Evolutionary conservation across 1,140 invertebrate genomes (phyloP).

Genomic region (Alviniconcha marisindica): DNA sequence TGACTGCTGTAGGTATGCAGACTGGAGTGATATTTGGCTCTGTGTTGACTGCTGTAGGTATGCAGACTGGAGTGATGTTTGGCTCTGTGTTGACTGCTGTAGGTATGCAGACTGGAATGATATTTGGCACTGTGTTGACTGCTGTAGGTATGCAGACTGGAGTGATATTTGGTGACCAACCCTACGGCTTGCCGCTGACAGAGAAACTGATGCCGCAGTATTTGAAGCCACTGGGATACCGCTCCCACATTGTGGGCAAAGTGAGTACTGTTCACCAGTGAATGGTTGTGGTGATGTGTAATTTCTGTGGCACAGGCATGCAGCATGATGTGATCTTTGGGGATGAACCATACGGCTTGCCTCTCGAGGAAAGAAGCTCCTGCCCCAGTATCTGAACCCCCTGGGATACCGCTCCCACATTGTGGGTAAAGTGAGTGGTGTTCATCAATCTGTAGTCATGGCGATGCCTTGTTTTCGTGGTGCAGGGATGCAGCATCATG

Average conservation of each 20-base stretch:
- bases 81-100: too few species aligned
- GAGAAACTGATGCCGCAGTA: constrained; percentile 75
- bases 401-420: constrained; percentile 77
- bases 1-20: constrained; percentile 71
- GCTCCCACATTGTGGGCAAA: constrained; percentile 78
- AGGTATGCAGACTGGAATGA: too few species aligned
- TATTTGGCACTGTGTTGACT: too few species aligned
- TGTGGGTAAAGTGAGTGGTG: constrained; percentile 74
- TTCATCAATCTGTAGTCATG: too few species aligned
- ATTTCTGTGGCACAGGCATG: constrained; percentile 52
- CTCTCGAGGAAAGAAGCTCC: constrained; percentile 70
- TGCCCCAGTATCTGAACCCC: constrained; percentile 74
- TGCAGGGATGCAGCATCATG: constrained; percentile 62
- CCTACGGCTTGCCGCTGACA: constrained; percentile 64
- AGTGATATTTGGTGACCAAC: constrained; percentile 57
- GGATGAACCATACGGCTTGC: constrained; percentile 60
- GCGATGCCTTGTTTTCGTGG: background rate
- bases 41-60: constrained; percentile 69
- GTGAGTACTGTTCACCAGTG: constrained; percentile 34
- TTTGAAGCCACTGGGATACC: constrained; percentile 74
- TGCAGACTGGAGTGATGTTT: too few species aligned
- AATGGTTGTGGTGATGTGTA: too few species aligned
- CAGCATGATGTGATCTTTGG: constrained; percentile 61
- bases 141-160: constrained; percentile 65
- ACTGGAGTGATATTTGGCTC: constrained; percentile 64